These are phyloP conservation scores for Siniperca obscura DNA, from an alignment of 2,797 vertebrate species.

Conservation along the genomic window DNA sequence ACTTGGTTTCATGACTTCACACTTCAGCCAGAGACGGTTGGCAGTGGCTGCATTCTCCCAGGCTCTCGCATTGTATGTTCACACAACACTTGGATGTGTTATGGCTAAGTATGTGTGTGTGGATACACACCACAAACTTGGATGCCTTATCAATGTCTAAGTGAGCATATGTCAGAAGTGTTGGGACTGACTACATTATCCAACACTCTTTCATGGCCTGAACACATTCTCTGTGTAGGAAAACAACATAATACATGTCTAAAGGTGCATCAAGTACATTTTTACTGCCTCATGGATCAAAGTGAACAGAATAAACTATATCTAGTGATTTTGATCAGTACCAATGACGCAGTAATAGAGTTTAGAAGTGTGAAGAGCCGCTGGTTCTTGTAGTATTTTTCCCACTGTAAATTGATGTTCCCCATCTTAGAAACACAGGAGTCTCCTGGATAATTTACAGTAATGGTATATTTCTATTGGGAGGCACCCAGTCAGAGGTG, in stretches of 20 bases:
- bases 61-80: conserved; percentile 38
- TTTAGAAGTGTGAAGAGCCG: too few species aligned
- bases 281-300: not conserved
- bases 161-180: conserved; percentile 26
- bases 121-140: conserved; percentile 33
- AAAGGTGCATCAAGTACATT: conserved; percentile 12
- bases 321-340: not conserved
- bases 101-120: not conserved
- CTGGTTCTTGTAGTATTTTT: too few species aligned
- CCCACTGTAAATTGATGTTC: too few species aligned
- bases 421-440: too few species aligned
- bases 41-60: conserved; percentile 60
- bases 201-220: conserved; percentile 25
- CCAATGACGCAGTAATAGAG: not conserved
- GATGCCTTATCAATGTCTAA: conserved; percentile 16
- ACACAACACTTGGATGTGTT: conserved; percentile 37
- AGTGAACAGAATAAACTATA: not conserved
- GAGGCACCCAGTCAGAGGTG: too few species aligned
- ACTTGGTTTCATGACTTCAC: conserved; percentile 60
- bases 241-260: not conserved
- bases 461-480: too few species aligned
- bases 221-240: conserved; percentile 19
- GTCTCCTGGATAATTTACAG: too few species aligned
- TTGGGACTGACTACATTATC: not conserved
- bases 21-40: conserved; percentile 64